Conservation (phyloP, 2,113 vertebrate genomes). For the Sapajus apella region DNA sequence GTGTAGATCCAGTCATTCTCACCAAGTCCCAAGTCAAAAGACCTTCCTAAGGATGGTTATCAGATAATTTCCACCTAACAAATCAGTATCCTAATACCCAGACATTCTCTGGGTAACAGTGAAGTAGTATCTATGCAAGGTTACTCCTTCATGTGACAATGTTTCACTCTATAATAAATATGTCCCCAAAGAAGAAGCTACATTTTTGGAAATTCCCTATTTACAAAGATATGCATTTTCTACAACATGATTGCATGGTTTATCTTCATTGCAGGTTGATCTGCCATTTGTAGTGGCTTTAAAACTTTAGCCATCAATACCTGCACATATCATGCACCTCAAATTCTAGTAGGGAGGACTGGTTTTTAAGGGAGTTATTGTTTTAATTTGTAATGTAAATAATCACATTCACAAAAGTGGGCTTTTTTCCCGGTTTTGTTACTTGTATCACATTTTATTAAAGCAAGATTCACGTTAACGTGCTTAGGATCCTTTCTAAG, state of each 20-base stretch:
- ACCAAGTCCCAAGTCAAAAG: neutral
- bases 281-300: neutral
- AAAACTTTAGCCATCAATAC: neutral
- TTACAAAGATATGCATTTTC: neutral
- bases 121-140: neutral
- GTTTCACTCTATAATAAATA: neutral
- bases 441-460: neutral
- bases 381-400: neutral
- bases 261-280: neutral
- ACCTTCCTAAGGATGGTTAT: neutral
- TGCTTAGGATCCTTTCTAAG: neutral
- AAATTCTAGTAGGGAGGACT: neutral
- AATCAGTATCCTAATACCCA: neutral
- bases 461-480: neutral
- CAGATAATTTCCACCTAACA: neutral
- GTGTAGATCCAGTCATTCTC: neutral
- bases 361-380: neutral
- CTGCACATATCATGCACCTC: neutral
- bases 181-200: neutral
- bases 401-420: neutral
- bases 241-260: neutral
- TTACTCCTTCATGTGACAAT: neutral
- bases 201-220: neutral
- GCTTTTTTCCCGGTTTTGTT: neutral
- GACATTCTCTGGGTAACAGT: neutral